Evolutionary conservation across 1,140 invertebrate genomes (phyloP), one percentile per base, ranked within the genome.

Genomic region (Ephestia elutella): DNA sequence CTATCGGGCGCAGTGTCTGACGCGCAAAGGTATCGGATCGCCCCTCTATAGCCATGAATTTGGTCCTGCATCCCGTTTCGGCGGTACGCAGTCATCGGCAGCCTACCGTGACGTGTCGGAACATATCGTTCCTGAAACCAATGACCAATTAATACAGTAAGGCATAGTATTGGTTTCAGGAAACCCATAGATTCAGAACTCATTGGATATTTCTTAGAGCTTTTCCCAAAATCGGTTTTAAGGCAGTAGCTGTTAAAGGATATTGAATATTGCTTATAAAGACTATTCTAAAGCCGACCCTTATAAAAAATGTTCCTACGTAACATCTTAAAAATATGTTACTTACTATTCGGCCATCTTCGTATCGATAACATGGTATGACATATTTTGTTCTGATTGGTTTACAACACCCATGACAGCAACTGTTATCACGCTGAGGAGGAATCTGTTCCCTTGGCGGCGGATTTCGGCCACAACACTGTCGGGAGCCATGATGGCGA

Each of bases 71-170:
- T 80, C 57, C 85, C 83, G 56, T 88, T 86, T 49, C 83, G 73
- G 60, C 73, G 62, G 67, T 86, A 86, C 49, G 78, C 83, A 51
- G 80, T 71, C 59, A 59, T 65, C 5, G 82, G 82, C 9, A 86
- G 79, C 57, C 73, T 78, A 78, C 82, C 85, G 50, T 75, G 68
- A 54, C 77, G 72, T 18, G 75, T 80, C 49, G 79, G 78, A 78
- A 81, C 76, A 60, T 85, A 86, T 59, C 67, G 81, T 82, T 87
- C 85, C 85, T 87, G 79, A 79, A 87, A 87, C 79, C 76, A 85
- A 87, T 69, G 75, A 80, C 73, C 71, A 70, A 63, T 54, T 48
- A 61, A 64, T 48, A 61, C 55, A 54, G 50, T 64, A 28, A 57
- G 15, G 53, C 18, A 55, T 17, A 38, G 59, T 63, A 67, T 80